A percentile compares a stretch with the other conserved stretches of the same genome.
Evolutionary conservation across 2,797 vertebrate genomes (phyloP).

Genomic region (Brotogeris chrysoptera): DNA sequence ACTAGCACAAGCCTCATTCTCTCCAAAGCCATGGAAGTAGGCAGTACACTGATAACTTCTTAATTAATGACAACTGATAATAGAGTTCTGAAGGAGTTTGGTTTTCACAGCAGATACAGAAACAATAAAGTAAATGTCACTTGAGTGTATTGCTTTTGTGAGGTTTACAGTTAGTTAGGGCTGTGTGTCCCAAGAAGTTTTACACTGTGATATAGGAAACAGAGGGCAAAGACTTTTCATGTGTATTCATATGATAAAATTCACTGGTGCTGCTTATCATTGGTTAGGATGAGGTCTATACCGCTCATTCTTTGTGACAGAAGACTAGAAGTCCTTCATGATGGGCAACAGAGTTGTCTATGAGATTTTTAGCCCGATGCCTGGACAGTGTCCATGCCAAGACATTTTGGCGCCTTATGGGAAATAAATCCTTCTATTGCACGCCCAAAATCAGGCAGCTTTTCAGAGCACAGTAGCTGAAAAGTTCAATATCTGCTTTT

Average conservation of each 20-base stretch:
- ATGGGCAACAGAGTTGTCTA: background rate
- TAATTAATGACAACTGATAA: background rate
- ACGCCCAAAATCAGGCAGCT: background rate
- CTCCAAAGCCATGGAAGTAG: background rate
- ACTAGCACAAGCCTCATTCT: background rate
- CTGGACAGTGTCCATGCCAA: background rate
- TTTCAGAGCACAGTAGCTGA: background rate
- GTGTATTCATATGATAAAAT: background rate
- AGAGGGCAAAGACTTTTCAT: background rate
- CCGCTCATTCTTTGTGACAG: background rate
- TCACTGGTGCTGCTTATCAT: background rate
- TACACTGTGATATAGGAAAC: background rate
- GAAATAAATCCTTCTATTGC: background rate
- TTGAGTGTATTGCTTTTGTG: background rate
- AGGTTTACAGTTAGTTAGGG: background rate
- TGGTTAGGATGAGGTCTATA: background rate
- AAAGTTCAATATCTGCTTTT: background rate
- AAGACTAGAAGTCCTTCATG: background rate
- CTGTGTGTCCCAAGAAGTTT: background rate
- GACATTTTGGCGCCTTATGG: background rate
- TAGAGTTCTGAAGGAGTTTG: background rate
- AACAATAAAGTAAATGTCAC: background rate
- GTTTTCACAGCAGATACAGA: background rate
- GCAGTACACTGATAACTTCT: background rate
- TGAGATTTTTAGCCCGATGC: background rate